A percentile compares a stretch with the other conserved stretches of the same genome.
Conservation (phyloP, 2,888 invertebrate species). For the Spialia ferax region DNA sequence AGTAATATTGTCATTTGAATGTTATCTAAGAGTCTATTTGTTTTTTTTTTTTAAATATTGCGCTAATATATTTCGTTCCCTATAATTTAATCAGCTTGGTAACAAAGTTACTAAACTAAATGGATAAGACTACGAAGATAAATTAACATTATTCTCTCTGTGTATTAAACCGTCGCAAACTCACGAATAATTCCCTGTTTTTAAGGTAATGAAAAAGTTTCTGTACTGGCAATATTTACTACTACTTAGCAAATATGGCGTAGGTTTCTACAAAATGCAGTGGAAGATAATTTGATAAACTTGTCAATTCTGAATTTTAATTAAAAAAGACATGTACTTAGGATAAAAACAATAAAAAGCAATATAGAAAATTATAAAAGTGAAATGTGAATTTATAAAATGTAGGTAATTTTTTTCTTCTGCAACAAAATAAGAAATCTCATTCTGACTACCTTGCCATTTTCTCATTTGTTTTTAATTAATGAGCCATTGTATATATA, state of each 20-base stretch:
- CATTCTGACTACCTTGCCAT: conserved; percentile 54
- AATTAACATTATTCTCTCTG: too few relatives aligned
- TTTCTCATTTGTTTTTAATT: conserved; percentile 60
- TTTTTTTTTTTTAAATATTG: too few relatives aligned
- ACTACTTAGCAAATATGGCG: conserved; percentile 79
- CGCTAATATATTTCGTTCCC: too few relatives aligned
- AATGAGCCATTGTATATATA: conserved; percentile 55
- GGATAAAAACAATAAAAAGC: conserved; percentile 61
- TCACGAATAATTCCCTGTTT: neutral
- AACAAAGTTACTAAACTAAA: too few relatives aligned
- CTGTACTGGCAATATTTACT: conserved; percentile 55
- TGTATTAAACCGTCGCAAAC: too few relatives aligned
- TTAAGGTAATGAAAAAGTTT: conserved; percentile 8
- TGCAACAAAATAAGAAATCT: conserved; percentile 60
- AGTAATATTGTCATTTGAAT: too few relatives aligned
- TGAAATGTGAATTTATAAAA: conserved; percentile 81
- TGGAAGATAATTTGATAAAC: conserved; percentile 70
- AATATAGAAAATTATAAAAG: conserved; percentile 62
- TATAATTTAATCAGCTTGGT: too few relatives aligned
- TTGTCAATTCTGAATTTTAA: conserved; percentile 75
- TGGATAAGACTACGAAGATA: too few relatives aligned
- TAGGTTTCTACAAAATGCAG: conserved; percentile 79
- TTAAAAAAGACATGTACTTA: conserved; percentile 68
- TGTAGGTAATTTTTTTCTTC: conserved; percentile 71
- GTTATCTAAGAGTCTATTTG: too few relatives aligned